These are phyloP conservation scores for Eonycteris spelaea DNA, from an alignment of 2,113 vertebrate species.

Conservation along the genomic window DNA sequence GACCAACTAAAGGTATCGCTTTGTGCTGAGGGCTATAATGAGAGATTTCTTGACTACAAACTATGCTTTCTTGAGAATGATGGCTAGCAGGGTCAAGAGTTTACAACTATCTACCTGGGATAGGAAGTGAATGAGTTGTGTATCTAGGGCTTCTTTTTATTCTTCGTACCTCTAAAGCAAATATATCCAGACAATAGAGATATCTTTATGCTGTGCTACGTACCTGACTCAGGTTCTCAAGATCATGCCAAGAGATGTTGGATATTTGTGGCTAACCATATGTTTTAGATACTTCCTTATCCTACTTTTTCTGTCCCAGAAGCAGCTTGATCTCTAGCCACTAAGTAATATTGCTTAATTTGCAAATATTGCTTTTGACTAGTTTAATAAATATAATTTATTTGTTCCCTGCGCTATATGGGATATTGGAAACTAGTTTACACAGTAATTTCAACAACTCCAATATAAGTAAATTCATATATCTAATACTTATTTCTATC, in stretches of 20 bases:
- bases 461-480: background rate
- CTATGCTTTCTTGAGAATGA: background rate
- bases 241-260: background rate
- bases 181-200: background rate
- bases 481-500: background rate
- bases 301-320: background rate
- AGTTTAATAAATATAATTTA: background rate
- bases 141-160: background rate
- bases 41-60: background rate
- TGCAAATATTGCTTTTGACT: background rate
- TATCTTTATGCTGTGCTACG: background rate
- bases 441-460: background rate
- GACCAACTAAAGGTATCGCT: background rate
- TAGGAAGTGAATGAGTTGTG: background rate
- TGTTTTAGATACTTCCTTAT: background rate
- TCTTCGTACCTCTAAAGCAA: background rate
- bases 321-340: background rate
- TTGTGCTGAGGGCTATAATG: background rate
- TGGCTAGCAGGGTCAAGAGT: background rate
- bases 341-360: background rate
- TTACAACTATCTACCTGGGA: background rate
- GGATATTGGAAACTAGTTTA: background rate
- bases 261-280: background rate
- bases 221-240: background rate
- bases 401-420: background rate